Evolutionary conservation across 2,888 invertebrate species (phyloP), one percentile per base, ranked within the genome.

Genomic region (Hermaeophaga mercurialis): DNA sequence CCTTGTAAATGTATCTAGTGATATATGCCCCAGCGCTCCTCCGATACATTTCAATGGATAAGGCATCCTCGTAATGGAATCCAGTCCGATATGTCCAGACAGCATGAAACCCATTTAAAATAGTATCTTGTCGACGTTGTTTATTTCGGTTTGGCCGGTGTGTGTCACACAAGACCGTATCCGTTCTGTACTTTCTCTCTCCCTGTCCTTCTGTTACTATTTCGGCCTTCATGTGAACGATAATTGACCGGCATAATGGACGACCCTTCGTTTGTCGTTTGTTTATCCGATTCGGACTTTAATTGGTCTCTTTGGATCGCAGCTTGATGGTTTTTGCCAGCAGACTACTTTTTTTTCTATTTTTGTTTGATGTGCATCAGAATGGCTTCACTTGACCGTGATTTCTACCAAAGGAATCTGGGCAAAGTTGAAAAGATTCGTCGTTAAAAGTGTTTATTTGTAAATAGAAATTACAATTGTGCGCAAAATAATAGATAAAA

Each of bases 61-160:
- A 62, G 62, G 56, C 57, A 57, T 54, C 52, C 48, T 54, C 41
- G 56, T 58, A 62, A 62, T 62, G 59, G 59, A 62, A 62, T 59
- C 57, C 55, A 53, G 55, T 50, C 57, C 54, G 62, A 62, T 62
- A 60, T 54, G 62, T 60, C 58, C 55, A 48, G 60, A 58, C 60
- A 56, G 53, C 60, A 56, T 58, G 58, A 60, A 60, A 63, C 56
- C 58, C 62, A 60, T 60, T 63, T 60, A 61, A 61, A 63, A 63
- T 61, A 47, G 58, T 62, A 61, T 62, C 62, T 62, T 58, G 61
- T 58, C 55, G 53, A 50, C 38, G 61, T 53, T 58, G 62, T 62
- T 59, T 61, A 61, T 64, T 64, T 61, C 61, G 59, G 49, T 56
- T 52, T 52, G 33, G 48, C 54, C 61, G 55, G 50, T 49, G 50